These are phyloP conservation scores for Siderastrea siderea DNA, from an alignment of 92 coral and sea anemone species.

Conservation along the genomic window DNA sequence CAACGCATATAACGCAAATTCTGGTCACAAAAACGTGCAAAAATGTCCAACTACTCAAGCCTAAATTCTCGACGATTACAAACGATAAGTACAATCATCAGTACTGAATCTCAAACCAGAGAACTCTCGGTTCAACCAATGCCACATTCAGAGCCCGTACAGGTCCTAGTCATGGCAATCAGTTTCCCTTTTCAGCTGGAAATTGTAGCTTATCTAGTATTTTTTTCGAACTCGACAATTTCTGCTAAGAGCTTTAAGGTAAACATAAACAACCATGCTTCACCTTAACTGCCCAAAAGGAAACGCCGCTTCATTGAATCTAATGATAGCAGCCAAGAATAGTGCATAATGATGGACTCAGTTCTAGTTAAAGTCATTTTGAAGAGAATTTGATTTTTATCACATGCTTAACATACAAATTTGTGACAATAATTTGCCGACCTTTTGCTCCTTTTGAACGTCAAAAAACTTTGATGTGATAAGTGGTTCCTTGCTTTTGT, in stretches of 20 bases:
- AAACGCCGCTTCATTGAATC: background rate
- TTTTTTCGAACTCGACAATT: constrained; percentile 7
- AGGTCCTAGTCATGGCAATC: background rate
- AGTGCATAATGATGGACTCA: background rate
- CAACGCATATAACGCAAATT: background rate
- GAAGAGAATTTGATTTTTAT: too few species aligned
- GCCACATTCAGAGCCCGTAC: background rate
- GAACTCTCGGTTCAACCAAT: background rate
- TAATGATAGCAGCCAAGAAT: constrained; percentile 15
- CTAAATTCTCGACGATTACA: constrained; percentile 13
- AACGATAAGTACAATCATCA: background rate
- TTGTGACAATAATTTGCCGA: too few species aligned
- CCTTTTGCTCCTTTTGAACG: too few species aligned
- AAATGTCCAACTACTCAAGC: background rate
- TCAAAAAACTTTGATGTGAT: too few species aligned
- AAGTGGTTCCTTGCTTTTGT: too few species aligned
- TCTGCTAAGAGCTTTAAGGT: background rate
- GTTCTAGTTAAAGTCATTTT: too few species aligned
- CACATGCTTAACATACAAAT: too few species aligned
- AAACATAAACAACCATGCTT: constrained; percentile 7
- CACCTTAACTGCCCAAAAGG: constrained; percentile 2
- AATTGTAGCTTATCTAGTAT: constrained; percentile 1
- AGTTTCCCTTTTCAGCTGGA: too few species aligned
- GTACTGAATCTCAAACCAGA: constrained; percentile 15
- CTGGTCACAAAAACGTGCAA: constrained; percentile 11